Conservation (phyloP, 2,888 invertebrate species). For the Cataglyphis rosenhaueri region DNA sequence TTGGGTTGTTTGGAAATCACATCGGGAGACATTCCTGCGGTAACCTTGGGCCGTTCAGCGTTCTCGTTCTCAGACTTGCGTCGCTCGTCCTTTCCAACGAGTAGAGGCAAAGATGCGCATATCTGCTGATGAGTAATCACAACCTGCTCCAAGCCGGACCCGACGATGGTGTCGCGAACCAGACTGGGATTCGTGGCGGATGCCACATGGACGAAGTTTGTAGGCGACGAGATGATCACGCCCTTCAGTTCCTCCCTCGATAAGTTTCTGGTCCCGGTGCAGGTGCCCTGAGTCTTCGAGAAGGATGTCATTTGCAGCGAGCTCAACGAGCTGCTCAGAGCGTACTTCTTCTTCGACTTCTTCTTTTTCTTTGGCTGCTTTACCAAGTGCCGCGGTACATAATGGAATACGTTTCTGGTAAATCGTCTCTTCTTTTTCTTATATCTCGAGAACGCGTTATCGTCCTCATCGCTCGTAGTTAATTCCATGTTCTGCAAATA, state of each 20-base stretch:
- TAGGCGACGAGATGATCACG: constrained; percentile 79
- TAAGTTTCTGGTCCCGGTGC: constrained; percentile 58
- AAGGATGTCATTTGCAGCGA: constrained; percentile 28
- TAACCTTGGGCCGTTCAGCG: constrained; percentile 15
- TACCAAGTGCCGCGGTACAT: constrained; percentile 74
- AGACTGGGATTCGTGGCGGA: constrained; percentile 79
- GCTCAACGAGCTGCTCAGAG: constrained; percentile 33
- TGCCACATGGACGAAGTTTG: constrained; percentile 82
- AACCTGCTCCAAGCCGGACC: constrained; percentile 55
- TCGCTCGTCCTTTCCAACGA: constrained; percentile 49
- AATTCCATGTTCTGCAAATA: background rate
- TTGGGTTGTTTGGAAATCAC: constrained; percentile 51
- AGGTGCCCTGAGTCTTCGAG: background rate
- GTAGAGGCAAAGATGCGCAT: constrained; percentile 74
- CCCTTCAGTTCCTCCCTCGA: constrained; percentile 74
- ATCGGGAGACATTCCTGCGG: constrained; percentile 30
- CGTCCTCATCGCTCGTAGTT: background rate
- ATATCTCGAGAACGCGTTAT: background rate
- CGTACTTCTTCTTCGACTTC: constrained; percentile 50
- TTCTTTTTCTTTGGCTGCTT: constrained; percentile 72
- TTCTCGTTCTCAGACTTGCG: constrained; percentile 30
- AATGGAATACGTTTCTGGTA: constrained; percentile 77
- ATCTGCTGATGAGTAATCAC: constrained; percentile 79
- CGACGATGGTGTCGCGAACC: constrained; percentile 18
- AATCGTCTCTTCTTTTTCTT: constrained; percentile 71